A percentile compares a stretch with the other conserved stretches of the same genome.
These are phyloP conservation scores for Paraescarpia echinospica DNA, from an alignment of 1,140 invertebrate genomes.

Conservation along the genomic window DNA sequence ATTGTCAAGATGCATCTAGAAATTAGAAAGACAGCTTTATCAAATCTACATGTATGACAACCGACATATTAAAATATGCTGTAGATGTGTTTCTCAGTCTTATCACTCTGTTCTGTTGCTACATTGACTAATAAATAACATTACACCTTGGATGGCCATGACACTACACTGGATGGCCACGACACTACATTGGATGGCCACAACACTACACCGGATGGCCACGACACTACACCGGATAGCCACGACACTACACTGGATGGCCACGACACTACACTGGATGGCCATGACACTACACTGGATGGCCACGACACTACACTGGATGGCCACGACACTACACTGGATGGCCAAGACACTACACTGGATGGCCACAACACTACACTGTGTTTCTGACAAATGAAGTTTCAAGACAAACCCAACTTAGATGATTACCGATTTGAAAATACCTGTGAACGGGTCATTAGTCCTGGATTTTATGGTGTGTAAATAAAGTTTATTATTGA, in stretches of 20 bases:
- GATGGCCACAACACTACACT: neutral
- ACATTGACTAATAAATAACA: neutral
- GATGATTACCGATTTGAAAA: too few relatives aligned
- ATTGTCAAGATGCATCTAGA: slow-evolving; percentile 48
- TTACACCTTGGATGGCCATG: neutral
- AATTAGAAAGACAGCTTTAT: neutral
- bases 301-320: too few relatives aligned
- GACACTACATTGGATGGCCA: neutral
- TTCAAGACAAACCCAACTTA: too few relatives aligned
- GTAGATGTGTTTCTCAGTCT: neutral
- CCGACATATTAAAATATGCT: neutral
- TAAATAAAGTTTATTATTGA: too few relatives aligned
- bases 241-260: neutral
- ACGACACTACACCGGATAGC: neutral
- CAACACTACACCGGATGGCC: neutral
- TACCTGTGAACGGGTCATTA: too few relatives aligned
- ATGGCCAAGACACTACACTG: too few relatives aligned
- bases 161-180: neutral
- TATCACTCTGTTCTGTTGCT: neutral
- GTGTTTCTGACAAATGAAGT: neutral
- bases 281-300: neutral
- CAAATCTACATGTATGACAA: slow-evolving; percentile 22
- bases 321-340: neutral
- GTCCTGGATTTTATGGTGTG: too few relatives aligned
- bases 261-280: neutral